Conservation (phyloP, 92 coral and sea anemone species). For the Palythoa grandis region DNA sequence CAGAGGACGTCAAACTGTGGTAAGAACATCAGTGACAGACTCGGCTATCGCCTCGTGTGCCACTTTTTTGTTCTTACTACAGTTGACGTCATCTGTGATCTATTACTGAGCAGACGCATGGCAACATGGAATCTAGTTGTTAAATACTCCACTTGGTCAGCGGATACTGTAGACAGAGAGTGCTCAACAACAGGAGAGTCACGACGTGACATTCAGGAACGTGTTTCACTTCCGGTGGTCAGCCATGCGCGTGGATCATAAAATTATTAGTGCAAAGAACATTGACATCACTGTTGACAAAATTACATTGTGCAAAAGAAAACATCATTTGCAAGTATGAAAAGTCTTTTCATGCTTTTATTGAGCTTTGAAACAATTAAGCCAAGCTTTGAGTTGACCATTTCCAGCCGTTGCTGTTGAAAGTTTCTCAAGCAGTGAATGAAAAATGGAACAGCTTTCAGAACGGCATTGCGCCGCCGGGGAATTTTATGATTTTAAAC, state of each 20-base stretch:
- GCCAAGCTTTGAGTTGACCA: not conserved
- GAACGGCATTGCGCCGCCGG: conserved; percentile 23
- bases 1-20: too few relatives aligned
- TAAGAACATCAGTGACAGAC: too few relatives aligned
- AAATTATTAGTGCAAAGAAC: not conserved
- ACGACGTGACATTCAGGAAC: not conserved
- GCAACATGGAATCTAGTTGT: too few relatives aligned
- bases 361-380: not conserved
- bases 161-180: conserved; percentile 1
- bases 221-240: conserved; percentile 40
- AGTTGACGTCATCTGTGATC: too few relatives aligned
- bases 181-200: not conserved
- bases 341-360: not conserved
- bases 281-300: conserved; percentile 29
- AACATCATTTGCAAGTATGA: conserved; percentile 4
- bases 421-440: not conserved
- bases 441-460: conserved; percentile 31
- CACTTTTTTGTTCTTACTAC: too few relatives aligned
- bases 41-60: too few relatives aligned
- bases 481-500: conserved; percentile 54
- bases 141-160: conserved; percentile 1
- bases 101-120: too few relatives aligned
- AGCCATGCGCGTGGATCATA: conserved; percentile 10
- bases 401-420: conserved; percentile 12
- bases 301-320: not conserved